Percentiles rank a stretch among this genome's conserved stretches.
These are phyloP conservation scores for Halcyon senegalensis DNA, from an alignment of 2,113 vertebrate genomes.

Conservation along the genomic window DNA sequence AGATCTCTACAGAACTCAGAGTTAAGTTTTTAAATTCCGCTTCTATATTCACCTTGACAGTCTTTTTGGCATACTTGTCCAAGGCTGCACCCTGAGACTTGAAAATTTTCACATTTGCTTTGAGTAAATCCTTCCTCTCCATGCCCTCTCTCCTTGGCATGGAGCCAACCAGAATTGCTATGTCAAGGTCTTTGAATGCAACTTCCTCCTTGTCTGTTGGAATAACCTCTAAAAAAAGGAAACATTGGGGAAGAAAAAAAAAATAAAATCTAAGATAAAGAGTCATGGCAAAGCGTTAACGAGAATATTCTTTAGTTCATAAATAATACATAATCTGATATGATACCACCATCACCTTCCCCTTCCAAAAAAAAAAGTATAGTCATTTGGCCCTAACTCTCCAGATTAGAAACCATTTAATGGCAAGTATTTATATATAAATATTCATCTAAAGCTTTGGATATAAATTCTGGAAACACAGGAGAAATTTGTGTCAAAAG, in stretches of 20 bases:
- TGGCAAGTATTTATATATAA: not conserved
- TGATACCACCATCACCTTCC: not conserved
- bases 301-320: not conserved
- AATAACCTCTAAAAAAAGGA: slow-evolving; percentile 85
- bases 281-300: not conserved
- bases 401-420: not conserved
- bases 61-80: slow-evolving; percentile 95
- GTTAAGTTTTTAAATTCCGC: not conserved
- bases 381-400: not conserved
- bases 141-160: slow-evolving; percentile 98
- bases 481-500: not conserved
- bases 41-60: slow-evolving; percentile 87
- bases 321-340: not conserved
- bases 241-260: not conserved
- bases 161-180: slow-evolving; percentile 94
- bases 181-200: slow-evolving; percentile 93
- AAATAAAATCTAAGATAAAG: not conserved
- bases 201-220: slow-evolving; percentile 94
- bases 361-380: not conserved
- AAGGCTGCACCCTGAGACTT: slow-evolving; percentile 93
- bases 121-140: slow-evolving; percentile 97
- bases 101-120: slow-evolving; percentile 97
- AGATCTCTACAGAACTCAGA: not conserved
- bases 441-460: not conserved
- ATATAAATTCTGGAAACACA: not conserved